Evolutionary conservation across 2,113 vertebrate species (phyloP), one percentile per base, ranked within the genome.

Genomic region (Amphilophus citrinellus): DNA sequence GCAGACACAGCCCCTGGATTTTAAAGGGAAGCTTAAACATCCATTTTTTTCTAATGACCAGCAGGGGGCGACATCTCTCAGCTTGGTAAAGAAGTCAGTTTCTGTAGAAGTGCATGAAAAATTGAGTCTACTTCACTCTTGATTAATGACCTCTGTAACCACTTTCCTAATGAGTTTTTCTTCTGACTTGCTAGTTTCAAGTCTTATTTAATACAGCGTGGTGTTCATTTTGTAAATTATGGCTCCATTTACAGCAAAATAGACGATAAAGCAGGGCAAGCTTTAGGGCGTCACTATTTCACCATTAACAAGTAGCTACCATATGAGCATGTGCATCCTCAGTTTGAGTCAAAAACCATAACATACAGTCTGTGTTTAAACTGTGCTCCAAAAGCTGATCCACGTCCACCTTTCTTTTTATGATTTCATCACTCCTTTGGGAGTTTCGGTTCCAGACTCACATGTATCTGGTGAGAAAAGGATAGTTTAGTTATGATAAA

Each of bases 91-190:
- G 66, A 53, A 53, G 44, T 71, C 24, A 7, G 6, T 73, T 73
- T 73, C 68, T 35, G 68, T 73, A 73, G 27, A 73, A 35, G 27
- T 73, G 10, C 27, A 73, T 73, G 27, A 14, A 56, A 73, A 73
- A 73, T 35, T 73, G 17, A 73, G 27, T n/a, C 17, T 56, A 56
- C 18, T 73, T 73, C 27, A 35, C 6, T 73, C 68, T n/a, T 73
- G 68, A 73, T 73, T 73, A 56, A 73, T 73, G 18, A 73, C 13
- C 27, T 73, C 68, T 56, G 47, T 2, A 73, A 73, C 68, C 68
- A 73, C 68, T 73, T 56, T 73, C 27, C 68, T 73, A 73, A 73
- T 73, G 47, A 73, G 68, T 56, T 73, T 56, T 73, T 73, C 47
- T 35, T 73, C 68, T 56, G 6, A 73, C n/a, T 73, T n/a, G 6